phyloP scores from a whole-genome alignment of 2,797 vertebrate species.

The Notamacropus eugenii region DNA sequence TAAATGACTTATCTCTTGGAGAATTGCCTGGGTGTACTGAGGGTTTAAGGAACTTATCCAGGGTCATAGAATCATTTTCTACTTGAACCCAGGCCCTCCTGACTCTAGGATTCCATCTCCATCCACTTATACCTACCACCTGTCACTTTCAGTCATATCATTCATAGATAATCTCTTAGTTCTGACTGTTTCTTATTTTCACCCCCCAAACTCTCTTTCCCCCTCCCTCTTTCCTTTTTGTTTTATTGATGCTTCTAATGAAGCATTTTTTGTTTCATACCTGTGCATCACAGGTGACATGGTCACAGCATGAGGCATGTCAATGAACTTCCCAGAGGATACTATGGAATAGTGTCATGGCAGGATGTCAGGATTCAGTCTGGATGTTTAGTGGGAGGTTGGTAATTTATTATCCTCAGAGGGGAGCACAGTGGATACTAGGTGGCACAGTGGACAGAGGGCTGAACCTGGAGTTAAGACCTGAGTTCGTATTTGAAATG shows the following conservation, averaged over 20 bases:
- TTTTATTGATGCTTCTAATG: neutral
- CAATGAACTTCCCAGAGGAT: neutral
- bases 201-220: neutral
- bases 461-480: neutral
- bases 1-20: neutral
- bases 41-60: neutral
- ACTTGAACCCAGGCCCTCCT: neutral
- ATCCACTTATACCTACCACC: neutral
- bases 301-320: neutral
- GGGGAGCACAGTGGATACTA: neutral
- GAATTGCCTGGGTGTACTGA: neutral
- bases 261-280: neutral
- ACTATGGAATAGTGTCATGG: neutral
- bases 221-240: neutral
- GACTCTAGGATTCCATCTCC: neutral
- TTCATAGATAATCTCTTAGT: neutral
- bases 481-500: neutral
- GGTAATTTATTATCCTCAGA: neutral
- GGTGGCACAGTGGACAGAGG: neutral
- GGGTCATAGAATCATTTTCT: neutral
- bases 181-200: neutral
- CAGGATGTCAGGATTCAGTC: neutral
- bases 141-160: neutral
- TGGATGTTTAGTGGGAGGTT: neutral
- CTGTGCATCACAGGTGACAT: neutral